These are phyloP conservation scores for Bucorvus abyssinicus DNA, from an alignment of 2,797 vertebrate genomes.

Conservation along the genomic window DNA sequence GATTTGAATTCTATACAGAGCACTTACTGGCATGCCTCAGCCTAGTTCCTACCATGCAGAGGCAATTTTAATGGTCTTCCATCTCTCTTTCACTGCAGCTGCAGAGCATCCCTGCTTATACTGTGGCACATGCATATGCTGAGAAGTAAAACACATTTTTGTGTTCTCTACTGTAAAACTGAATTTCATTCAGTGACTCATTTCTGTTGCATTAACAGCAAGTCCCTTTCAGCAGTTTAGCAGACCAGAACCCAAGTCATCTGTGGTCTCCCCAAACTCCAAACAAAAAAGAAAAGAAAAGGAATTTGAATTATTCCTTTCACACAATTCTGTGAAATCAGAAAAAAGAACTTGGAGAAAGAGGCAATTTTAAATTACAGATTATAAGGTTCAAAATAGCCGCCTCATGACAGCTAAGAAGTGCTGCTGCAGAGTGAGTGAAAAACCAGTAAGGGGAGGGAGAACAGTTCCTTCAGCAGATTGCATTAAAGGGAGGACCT, in stretches of 20 bases:
- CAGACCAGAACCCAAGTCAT: background rate
- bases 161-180: background rate
- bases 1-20: background rate
- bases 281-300: background rate
- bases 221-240: background rate
- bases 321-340: background rate
- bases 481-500: background rate
- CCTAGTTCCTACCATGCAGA: background rate
- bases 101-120: background rate
- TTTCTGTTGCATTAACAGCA: background rate
- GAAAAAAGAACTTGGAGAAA: background rate
- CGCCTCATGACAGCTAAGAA: background rate
- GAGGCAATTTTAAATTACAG: background rate
- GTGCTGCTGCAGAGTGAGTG: background rate
- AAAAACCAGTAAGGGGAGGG: background rate
- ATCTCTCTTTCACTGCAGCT: background rate
- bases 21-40: rapidly evolving
- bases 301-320: background rate
- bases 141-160: background rate
- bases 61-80: background rate
- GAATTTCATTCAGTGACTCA: background rate
- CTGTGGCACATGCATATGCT: background rate
- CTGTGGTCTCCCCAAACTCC: background rate
- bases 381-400: background rate
- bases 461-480: background rate